Evolutionary conservation across 2,888 invertebrate species (phyloP), one percentile per base, ranked within the genome.

Genomic region (Andrena haemorrhoa): DNA sequence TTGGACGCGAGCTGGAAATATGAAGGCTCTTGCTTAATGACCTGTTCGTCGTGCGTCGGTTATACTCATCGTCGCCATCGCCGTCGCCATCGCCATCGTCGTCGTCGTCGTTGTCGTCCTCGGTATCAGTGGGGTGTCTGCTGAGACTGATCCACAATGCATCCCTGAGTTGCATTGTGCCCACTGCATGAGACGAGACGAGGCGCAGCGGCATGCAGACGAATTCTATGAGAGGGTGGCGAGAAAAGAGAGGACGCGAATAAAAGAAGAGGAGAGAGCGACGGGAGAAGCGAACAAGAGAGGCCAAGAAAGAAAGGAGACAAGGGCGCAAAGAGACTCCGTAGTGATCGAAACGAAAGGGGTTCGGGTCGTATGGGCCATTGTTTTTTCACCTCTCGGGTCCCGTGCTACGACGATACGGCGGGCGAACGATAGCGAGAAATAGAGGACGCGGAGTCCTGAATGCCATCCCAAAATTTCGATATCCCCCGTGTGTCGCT

Each of bases 161-260:
- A 82, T 75, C 86, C 83, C 89, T 81, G 85, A 81, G 82, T 86
- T 77, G 87, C 87, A 90, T 91, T 89, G 89, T 87, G 82, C 78
- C 78, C 70, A 88, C 86, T 90, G 85, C 82, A 80, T 72, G 80
- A 76, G 73, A 78, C 77, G 64, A 71, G 71, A 77, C 71, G 71
- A 29, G 58, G 84, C 78, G 81, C 85, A 83, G 79, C 88, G 84
- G 86, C 78, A 83, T 84, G 89, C 82, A 78, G 88, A 91, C 90
- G 88, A 88, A 91, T 90, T 90, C 89, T 88, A 89, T 87, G 84
- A 86, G 85, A 88, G 89, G 86, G 83, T 79, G 80, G 81, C 86
- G 74, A 77, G 79, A 68, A 80, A 71, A 63, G 80, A 80, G 82
- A 78, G 75, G 63, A 69, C 49, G 65, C 75, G 26, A 47, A 73